A percentile compares a stretch with the other conserved stretches of the same genome.
These are phyloP conservation scores for Himantopus leucocephalus DNA, from an alignment of 2,113 vertebrate species.

Conservation along the genomic window DNA sequence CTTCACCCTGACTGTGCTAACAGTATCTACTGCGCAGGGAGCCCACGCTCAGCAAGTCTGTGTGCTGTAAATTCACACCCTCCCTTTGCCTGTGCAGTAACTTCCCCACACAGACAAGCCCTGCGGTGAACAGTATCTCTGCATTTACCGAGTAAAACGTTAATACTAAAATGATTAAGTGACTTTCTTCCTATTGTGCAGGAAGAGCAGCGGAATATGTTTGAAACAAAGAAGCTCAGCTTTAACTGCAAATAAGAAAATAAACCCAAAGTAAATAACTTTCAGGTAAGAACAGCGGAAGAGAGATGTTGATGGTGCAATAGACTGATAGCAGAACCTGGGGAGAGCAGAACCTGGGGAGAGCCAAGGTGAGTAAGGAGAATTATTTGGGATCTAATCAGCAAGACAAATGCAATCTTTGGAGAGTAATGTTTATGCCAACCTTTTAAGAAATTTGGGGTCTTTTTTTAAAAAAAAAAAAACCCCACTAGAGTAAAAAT, in stretches of 20 bases:
- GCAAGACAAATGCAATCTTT: not conserved
- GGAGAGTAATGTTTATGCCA: not conserved
- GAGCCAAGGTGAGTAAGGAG: not conserved
- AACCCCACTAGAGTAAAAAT: not conserved
- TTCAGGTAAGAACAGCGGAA: not conserved
- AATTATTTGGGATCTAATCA: not conserved
- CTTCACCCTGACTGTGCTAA: not conserved
- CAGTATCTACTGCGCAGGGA: not conserved
- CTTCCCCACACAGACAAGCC: not conserved
- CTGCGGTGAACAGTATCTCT: not conserved
- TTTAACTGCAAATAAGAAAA: not conserved
- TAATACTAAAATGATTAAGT: slow-evolving; percentile 7
- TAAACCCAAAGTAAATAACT: not conserved
- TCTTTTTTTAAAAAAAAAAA: not conserved
- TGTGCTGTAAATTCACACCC: not conserved
- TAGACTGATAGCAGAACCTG: not conserved
- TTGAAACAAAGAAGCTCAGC: not conserved
- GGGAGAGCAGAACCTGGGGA: not conserved
- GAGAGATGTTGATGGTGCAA: not conserved
- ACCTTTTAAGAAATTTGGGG: not conserved
- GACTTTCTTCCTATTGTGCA: not conserved
- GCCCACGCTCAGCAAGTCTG: not conserved
- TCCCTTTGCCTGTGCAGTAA: not conserved
- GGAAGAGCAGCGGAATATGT: not conserved
- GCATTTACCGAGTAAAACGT: not conserved